Base-by-base conservation (phyloP, 1,140 invertebrate genomes). In the Eumeta japonica region DNA sequence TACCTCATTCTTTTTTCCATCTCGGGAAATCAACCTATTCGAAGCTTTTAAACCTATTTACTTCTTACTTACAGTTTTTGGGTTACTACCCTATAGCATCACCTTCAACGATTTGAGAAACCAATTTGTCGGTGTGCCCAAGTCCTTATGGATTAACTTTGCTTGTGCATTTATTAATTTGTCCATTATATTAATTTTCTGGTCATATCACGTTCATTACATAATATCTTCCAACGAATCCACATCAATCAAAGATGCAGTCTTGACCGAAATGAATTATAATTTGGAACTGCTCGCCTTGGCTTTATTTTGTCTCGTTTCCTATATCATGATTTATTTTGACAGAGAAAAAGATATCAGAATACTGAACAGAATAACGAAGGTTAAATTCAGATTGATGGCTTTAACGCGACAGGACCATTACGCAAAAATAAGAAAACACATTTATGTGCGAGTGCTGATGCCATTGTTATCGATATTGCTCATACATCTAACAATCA, bases 1-100 rank as follows among this genome's bases (percentile, higher is more conserved):
- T n/a, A n/a, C n/a, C n/a, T n/a, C n/a, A n/a, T n/a, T n/a, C n/a
- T n/a, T n/a, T n/a, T n/a, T n/a, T n/a, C n/a, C n/a, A n/a, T n/a
- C n/a, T n/a, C n/a, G n/a, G n/a, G n/a, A n/a, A n/a, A n/a, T n/a
- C n/a, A n/a, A n/a, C n/a, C n/a, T n/a, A n/a, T n/a, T n/a, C n/a
- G n/a, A n/a, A n/a, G n/a, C n/a, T n/a, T 56, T 66, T n/a, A 58
- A 48, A 31, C 61, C 64, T 5, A 24, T 68, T 2, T 63, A 62
- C 24, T 20, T 55, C 10, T 10, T 58, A 0, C 33, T 55, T 4
- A 51, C 56, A 3, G 14, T 62, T 2, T 30, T 59, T 10, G 66
- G 62, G 7, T 36, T 71, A 11, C 56, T 63, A 31, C 60, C 63
- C 1, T 59, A 57, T 27, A 60, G 50, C 28, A 18, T 67, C 4